phyloP scores from a whole-genome alignment of 2,797 vertebrate species.

The Apogon hyalosoma region DNA sequence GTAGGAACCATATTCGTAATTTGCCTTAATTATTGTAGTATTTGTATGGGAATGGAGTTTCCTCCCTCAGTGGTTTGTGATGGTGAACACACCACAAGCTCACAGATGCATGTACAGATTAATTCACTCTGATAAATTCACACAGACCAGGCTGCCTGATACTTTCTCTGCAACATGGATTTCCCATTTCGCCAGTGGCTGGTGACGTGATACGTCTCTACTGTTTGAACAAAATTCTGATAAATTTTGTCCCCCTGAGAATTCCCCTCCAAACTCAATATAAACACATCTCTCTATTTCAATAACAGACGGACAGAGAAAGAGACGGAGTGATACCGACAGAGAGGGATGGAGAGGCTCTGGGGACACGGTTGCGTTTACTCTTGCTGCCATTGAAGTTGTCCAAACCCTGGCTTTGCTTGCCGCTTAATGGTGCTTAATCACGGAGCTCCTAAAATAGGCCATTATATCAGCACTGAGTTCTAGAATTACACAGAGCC shows the following conservation, averaged over 20 bases:
- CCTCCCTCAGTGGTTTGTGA: slow-evolving; percentile 14
- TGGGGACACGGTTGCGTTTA: slow-evolving; percentile 74
- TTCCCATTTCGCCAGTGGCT: slow-evolving; percentile 59
- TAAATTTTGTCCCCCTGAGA: slow-evolving; percentile 49
- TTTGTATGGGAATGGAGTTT: slow-evolving; percentile 62
- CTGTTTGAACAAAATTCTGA: slow-evolving; percentile 60
- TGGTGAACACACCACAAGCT: slow-evolving; percentile 18
- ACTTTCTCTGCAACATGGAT: slow-evolving; percentile 29
- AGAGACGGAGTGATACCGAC: slow-evolving; percentile 57
- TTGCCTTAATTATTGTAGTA: slow-evolving; percentile 61
- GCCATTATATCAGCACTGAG: slow-evolving; percentile 79
- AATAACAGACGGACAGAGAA: slow-evolving; percentile 62
- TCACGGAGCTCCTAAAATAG: slow-evolving; percentile 83
- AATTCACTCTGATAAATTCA: slow-evolving; percentile 28
- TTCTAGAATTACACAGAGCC: slow-evolving; percentile 77
- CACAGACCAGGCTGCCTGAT: neutral
- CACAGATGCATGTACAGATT: slow-evolving; percentile 30
- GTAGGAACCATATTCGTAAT: slow-evolving; percentile 70
- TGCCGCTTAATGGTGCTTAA: slow-evolving; percentile 81
- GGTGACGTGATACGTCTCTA: slow-evolving; percentile 45
- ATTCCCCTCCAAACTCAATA: slow-evolving; percentile 53
- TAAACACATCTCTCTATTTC: slow-evolving; percentile 69
- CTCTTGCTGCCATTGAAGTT: slow-evolving; percentile 78
- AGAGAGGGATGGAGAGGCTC: slow-evolving; percentile 74
- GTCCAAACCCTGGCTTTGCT: slow-evolving; percentile 73